Evolutionary conservation across 2,797 vertebrate species (phyloP).

Genomic region (Chromis chromis): DNA sequence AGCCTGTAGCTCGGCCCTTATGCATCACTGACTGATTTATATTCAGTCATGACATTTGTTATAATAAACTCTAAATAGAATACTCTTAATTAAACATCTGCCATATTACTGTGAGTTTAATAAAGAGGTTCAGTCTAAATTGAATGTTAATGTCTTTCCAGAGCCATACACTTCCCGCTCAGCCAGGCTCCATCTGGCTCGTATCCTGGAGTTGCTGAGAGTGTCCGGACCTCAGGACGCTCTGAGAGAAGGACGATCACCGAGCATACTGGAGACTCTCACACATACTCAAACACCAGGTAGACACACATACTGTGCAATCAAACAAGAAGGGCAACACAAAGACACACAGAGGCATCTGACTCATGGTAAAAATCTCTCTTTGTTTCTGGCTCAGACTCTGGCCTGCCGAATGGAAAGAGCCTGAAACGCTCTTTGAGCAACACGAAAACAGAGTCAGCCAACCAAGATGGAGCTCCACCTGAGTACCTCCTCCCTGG

Average conservation of each 20-base stretch:
- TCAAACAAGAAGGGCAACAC: not conserved
- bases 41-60: not conserved
- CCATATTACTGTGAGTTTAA: conserved; percentile 12
- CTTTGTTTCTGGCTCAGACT: conserved; percentile 64
- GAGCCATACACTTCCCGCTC: conserved; percentile 85
- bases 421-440: conserved; percentile 80
- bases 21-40: not conserved
- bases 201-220: conserved; percentile 85
- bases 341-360: not conserved
- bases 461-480: conserved; percentile 75
- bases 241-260: conserved; percentile 85
- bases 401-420: conserved; percentile 73
- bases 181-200: conserved; percentile 83
- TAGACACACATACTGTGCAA: conserved; percentile 43
- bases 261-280: conserved; percentile 82
- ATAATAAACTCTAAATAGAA: not conserved
- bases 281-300: conserved; percentile 79
- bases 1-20: not conserved
- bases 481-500: conserved; percentile 89
- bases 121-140: conserved; percentile 2
- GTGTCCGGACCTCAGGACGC: conserved; percentile 82
- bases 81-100: conserved; percentile 21
- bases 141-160: conserved; percentile 56
- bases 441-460: conserved; percentile 81
- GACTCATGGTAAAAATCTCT: not conserved